Evolutionary conservation across 1,140 invertebrate genomes (phyloP).

Genomic region (Laodelphax striatellus): DNA sequence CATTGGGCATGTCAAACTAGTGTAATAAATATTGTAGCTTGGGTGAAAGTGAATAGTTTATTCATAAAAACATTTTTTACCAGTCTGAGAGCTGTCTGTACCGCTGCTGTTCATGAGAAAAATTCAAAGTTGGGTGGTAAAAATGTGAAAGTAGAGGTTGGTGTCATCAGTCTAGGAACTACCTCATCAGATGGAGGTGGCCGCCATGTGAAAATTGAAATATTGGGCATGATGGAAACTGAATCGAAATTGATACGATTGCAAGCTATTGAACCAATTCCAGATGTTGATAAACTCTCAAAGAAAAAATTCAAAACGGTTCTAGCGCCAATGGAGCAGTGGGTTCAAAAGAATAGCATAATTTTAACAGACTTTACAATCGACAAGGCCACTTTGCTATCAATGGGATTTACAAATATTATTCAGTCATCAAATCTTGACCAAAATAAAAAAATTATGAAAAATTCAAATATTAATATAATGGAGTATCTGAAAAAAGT

Average conservation of each 20-base stretch:
- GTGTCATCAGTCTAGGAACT: conserved; percentile 76
- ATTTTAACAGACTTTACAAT: conserved; percentile 73
- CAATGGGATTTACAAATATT: conserved; percentile 70
- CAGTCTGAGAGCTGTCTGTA: conserved; percentile 62
- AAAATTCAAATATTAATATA: not conserved
- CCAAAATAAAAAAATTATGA: conserved; percentile 51
- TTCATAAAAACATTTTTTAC: conserved; percentile 69
- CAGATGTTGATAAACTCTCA: conserved; percentile 47
- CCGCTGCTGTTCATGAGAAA: conserved; percentile 62
- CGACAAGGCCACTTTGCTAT: conserved; percentile 58
- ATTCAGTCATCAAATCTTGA: conserved; percentile 84
- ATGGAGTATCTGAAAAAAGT: conserved; percentile 17
- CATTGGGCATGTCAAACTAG: conserved; percentile 84
- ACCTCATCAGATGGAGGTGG: conserved; percentile 71
- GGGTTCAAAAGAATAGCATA: conserved; percentile 62
- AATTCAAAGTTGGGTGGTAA: conserved; percentile 53
- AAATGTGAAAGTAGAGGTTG: conserved; percentile 56
- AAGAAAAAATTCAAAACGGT: conserved; percentile 62
- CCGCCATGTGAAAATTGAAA: conserved; percentile 76
- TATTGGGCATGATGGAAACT: conserved; percentile 67
- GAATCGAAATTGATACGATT: conserved; percentile 57
- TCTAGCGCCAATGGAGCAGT: conserved; percentile 59
- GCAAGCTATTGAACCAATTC: conserved; percentile 63
- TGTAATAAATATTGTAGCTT: conserved; percentile 73
- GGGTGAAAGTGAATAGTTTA: conserved; percentile 70